phyloP scores from a whole-genome alignment of 1,140 invertebrate genomes.

The Nasonia longicornis region DNA sequence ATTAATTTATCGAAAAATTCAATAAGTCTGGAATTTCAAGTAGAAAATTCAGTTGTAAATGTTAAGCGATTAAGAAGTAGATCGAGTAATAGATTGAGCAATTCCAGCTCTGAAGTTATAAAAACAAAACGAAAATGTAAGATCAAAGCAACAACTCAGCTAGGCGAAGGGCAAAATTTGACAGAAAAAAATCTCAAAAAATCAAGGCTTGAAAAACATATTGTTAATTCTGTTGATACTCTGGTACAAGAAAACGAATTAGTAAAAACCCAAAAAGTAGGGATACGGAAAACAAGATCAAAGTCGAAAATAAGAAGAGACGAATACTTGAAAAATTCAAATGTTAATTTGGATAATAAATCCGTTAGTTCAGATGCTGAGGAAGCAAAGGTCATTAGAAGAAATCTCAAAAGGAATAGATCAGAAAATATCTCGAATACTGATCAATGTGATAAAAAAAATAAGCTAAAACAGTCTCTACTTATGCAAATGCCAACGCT shows the following conservation, averaged over 20 bases:
- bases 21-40: neutral
- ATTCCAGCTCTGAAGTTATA: neutral
- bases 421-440: neutral
- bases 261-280: neutral
- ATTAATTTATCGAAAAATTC: slow-evolving; percentile 10
- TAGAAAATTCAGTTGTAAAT: neutral
- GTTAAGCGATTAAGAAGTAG: slow-evolving; percentile 8
- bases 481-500: slow-evolving; percentile 3
- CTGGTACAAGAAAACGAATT: neutral
- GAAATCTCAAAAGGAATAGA: neutral
- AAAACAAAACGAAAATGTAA: slow-evolving; percentile 14
- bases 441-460: neutral
- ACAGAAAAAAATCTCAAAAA: slow-evolving; percentile 1
- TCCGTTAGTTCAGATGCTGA: neutral
- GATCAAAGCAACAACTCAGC: neutral
- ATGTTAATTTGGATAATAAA: neutral
- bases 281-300: neutral
- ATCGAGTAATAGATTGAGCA: neutral
- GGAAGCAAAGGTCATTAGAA: neutral
- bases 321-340: neutral
- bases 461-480: neutral
- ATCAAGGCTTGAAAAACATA: neutral
- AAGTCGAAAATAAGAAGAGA: neutral
- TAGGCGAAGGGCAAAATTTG: neutral
- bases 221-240: neutral